Evolutionary conservation across 2,797 vertebrate species (phyloP), one percentile per base, ranked within the genome.

Genomic region (Falco berigora): DNA sequence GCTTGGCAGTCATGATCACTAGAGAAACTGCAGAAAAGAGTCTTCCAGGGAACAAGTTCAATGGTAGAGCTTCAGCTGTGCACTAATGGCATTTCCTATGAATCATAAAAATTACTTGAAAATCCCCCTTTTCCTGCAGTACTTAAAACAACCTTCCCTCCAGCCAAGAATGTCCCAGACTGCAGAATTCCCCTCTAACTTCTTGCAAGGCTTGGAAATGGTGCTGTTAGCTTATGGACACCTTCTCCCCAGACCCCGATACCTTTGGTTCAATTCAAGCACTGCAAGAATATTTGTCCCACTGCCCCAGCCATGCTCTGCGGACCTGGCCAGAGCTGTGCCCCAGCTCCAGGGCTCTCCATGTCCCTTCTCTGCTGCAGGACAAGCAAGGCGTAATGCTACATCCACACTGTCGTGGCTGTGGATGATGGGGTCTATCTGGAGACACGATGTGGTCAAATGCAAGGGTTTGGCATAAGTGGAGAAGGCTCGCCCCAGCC

Each of bases 361-460:
- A 0, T 25, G 74, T 28, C 93, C 79, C 98, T 74, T 98, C 98
- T 32, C 98, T 98, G 71, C 89, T 98, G 19, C 98, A 99, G 89
- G 96, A 97, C 4, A 73, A 97, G 19, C 93, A 96, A n/a, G 88
- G 96, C 21, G 97, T 82, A 0, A 97, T 97, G 92, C 97, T 99
- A 30, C 98, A 98, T 82, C 98, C 99, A 30, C 96, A 98, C 94
- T 98, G 98, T 94, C 71, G 91, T 19, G 98, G 98, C 96, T 99
- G 98, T 79, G 97, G 99, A 53, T 97, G 97, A 7, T 98, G 98
- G 12, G 97, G 5, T 77, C 98, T 71, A 98, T 98, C 97, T 99
- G 68, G 98, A 98, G 94, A 44, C 20, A 64, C 0, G 0, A 49
- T 12, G 32, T 21, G 53, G n/a, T 32, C 76, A 46, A 40, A 18